Evolutionary conservation across 2,797 vertebrate species (phyloP).

Genomic region (Cyclura pinguis): DNA sequence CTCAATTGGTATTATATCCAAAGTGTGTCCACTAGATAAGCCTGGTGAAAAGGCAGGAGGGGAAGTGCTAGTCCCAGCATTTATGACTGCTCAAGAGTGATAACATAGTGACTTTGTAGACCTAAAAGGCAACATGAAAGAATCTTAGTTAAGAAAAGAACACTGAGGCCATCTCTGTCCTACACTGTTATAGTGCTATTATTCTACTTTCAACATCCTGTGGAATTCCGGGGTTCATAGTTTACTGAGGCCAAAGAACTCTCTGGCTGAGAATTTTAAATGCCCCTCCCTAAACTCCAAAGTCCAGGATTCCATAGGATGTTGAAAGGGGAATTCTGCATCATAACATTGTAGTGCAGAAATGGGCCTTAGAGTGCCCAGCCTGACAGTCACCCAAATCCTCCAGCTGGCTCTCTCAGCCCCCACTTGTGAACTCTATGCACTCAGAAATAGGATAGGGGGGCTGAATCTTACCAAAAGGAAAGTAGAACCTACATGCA

Average conservation of each 20-base stretch:
- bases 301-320: too few relatives aligned
- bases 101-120: background rate
- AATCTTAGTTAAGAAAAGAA: background rate
- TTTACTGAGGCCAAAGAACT: too few relatives aligned
- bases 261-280: too few relatives aligned
- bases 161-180: background rate
- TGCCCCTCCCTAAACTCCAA: too few relatives aligned
- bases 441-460: too few relatives aligned
- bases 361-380: background rate
- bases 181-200: too few relatives aligned
- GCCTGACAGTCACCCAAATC: background rate
- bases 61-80: background rate
- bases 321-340: too few relatives aligned
- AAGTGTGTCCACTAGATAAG: background rate
- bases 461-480: background rate
- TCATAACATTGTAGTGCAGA: too few relatives aligned
- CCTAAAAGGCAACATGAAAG: background rate
- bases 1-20: background rate
- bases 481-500: background rate
- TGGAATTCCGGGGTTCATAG: too few relatives aligned
- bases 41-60: background rate
- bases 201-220: too few relatives aligned
- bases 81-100: background rate
- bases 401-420: background rate
- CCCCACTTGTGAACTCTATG: too few relatives aligned